Evolutionary conservation across 2,797 vertebrate species (phyloP), one percentile per base, ranked within the genome.

Genomic region (Pseudochirops cupreus): DNA sequence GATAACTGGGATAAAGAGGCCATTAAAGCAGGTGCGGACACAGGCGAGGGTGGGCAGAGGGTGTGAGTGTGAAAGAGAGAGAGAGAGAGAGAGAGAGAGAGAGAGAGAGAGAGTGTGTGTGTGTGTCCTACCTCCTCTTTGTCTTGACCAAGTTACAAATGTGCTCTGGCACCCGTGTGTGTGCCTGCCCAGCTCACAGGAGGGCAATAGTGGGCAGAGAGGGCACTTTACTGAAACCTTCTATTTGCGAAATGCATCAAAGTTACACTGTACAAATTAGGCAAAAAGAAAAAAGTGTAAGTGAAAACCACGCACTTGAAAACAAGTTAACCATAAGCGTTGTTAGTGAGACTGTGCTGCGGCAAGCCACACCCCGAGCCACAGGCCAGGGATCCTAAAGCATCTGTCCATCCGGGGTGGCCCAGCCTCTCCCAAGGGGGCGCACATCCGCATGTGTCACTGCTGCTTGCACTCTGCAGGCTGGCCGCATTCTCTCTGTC

Each of bases 391-490:
- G 97, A 98, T 98, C 98, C 97, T 97, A 98, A 87, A 24, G 74
- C 21, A 95, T 98, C 55, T 74, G 97, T 98, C 97, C 98, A 96
- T 98, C 98, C 98, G 97, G 98, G 96, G 98, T 97, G 96, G 97
- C 97, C 97, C 97, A 98, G 39, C 26, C 90, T 50, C 39, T n/a
- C 91, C 29, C 13, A 4, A 4, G 5, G 57, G 33, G 18, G 5
- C 6, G 11, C 0, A 18, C 82, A 13, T 11, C 97, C 11, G 4
- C 28, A 28, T 26, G 89, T 3, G 29, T 99, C 99, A 99, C 99
- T 99, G 99, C 99, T 99, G 99, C 98, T 99, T 99, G 99, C 99
- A 99, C 98, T 99, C 99, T 67, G 99, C 99, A 96, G 99, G 99
- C 98, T 99, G 99, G 98, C 99, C 98, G 98, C 99, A 98, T 97